Percentiles rank a stretch among this genome's conserved stretches.
These are phyloP conservation scores for Anoura caudifer DNA, from an alignment of 2,113 vertebrate species.

Conservation along the genomic window DNA sequence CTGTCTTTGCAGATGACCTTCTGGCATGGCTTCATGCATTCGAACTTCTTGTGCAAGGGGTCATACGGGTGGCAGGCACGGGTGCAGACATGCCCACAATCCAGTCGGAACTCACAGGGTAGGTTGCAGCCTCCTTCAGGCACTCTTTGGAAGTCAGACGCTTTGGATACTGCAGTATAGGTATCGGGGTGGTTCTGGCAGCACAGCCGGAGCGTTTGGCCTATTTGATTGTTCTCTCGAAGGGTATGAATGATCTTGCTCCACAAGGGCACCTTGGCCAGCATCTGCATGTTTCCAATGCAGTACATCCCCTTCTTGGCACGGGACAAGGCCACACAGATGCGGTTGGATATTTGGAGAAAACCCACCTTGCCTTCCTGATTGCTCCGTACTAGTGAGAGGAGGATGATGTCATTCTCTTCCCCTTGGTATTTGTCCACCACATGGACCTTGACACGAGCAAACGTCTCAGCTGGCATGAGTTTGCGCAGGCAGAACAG, in stretches of 20 bases:
- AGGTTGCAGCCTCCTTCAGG: slow-evolving; percentile 92
- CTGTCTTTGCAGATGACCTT: slow-evolving; percentile 85
- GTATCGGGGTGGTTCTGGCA: slow-evolving; percentile 94
- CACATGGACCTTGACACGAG: slow-evolving; percentile 92
- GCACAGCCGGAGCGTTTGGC: slow-evolving; percentile 82
- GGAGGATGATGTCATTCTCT: slow-evolving; percentile 94
- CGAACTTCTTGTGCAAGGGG: slow-evolving; percentile 84
- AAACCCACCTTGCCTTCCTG: slow-evolving; percentile 86
- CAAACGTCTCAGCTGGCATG: slow-evolving; percentile 86
- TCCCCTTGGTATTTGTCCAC: slow-evolving; percentile 99
- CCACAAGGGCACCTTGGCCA: slow-evolving; percentile 89
- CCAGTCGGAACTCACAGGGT: slow-evolving; percentile 90
- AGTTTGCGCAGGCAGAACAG: slow-evolving; percentile 89
- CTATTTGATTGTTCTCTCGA: slow-evolving; percentile 82
- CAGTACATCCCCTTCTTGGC: slow-evolving; percentile 95
- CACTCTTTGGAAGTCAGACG: slow-evolving; percentile 86
- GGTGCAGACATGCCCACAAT: slow-evolving; percentile 92
- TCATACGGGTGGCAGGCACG: slow-evolving; percentile 94
- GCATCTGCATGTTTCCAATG: slow-evolving; percentile 90
- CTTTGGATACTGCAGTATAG: slow-evolving; percentile 79
- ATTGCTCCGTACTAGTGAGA: slow-evolving; percentile 96
- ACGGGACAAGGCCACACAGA: slow-evolving; percentile 94
- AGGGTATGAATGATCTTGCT: slow-evolving; percentile 89
- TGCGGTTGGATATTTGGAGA: slow-evolving; percentile 91
- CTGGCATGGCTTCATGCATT: slow-evolving; percentile 88